Evolutionary conservation across 2,797 vertebrate species (phyloP), one percentile per base, ranked within the genome.

Genomic region (Malurus splendens): DNA sequence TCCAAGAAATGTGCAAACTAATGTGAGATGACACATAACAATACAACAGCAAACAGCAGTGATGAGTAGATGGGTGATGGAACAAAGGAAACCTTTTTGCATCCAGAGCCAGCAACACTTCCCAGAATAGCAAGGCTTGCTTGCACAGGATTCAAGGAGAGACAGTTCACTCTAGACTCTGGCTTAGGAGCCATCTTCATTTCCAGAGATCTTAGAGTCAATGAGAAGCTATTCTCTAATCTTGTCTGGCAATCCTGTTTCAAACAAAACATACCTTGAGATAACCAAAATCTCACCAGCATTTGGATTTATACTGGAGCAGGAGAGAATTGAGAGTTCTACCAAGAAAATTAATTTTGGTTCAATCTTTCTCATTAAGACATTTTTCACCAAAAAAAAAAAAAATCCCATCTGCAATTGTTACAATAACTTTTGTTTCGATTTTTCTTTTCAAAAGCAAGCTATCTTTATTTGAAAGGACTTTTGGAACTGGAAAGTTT

Each of bases 371-470:
- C 32, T 57, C 23, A 75, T 13, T n/a, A 15, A 78, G 20, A 28
- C 6, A 24, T 4, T 66, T 83, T 57, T 54, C 6, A 32, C 28
- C 6, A 23, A n/a, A 55, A 76, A 70, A 62, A 36, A 50, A 14
- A 6, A 23, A 23, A 22, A 22, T 41, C 5, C 8, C 19, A 52
- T 59, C 23, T 64, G 12, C 41, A 85, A 57, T 50, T 8, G 7
- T 60, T 90, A 36, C 9, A 32, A n/a, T 24, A 82, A 42, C 12
- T 68, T 84, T 28, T 50, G 14, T 15, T 56, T 60, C 1, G 0
- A 52, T 65, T 73, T 75, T 41, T 27, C 25, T 56, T 55, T 82
- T 59, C 76, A 36, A 81, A 90, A 85, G 11, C 12, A 73, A 82
- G 42, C 3, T 8, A 32, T 41, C 18, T 67, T 66, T 19, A 50